A percentile compares a stretch with the other conserved stretches of the same genome.
phyloP scores from a whole-genome alignment of 2,113 vertebrate species.

The Phalacrocorax carbo region DNA sequence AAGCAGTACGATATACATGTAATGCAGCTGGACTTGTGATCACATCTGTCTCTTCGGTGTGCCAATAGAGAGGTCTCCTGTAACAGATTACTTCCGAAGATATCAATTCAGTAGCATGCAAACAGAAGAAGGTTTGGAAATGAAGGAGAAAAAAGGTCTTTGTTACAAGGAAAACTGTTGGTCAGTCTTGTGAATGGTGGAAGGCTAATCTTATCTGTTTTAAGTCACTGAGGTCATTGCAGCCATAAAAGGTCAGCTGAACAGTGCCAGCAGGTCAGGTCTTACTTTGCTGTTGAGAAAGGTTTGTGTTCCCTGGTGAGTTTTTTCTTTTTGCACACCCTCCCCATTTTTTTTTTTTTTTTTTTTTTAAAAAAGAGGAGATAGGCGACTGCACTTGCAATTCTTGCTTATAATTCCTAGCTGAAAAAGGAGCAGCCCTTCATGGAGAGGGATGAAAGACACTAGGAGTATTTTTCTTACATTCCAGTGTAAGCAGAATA shows the following conservation, averaged over 20 bases:
- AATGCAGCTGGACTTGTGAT: background rate
- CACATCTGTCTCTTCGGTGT: background rate
- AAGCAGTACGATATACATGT: background rate
- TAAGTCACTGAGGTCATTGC: background rate
- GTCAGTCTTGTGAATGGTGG: background rate
- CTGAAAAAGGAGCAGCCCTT: constrained; percentile 58
- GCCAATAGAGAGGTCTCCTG: background rate
- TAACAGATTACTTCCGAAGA: background rate
- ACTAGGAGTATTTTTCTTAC: constrained; percentile 62
- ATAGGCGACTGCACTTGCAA: background rate
- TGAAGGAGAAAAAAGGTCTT: background rate
- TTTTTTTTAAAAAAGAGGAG: background rate
- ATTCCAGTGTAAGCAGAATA: constrained; percentile 68
- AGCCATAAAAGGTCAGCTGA: background rate
- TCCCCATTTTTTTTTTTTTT: background rate
- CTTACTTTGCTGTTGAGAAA: background rate
- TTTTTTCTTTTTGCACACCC: background rate
- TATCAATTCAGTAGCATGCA: background rate
- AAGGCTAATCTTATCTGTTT: constrained; percentile 3
- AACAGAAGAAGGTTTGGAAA: background rate
- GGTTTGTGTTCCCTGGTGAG: background rate
- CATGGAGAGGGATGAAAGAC: constrained; percentile 69
- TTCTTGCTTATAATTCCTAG: constrained; percentile 51
- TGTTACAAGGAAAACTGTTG: background rate
- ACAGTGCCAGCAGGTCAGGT: background rate